phyloP scores from a whole-genome alignment of 2,113 vertebrate species.

The Antechinus flavipes region DNA sequence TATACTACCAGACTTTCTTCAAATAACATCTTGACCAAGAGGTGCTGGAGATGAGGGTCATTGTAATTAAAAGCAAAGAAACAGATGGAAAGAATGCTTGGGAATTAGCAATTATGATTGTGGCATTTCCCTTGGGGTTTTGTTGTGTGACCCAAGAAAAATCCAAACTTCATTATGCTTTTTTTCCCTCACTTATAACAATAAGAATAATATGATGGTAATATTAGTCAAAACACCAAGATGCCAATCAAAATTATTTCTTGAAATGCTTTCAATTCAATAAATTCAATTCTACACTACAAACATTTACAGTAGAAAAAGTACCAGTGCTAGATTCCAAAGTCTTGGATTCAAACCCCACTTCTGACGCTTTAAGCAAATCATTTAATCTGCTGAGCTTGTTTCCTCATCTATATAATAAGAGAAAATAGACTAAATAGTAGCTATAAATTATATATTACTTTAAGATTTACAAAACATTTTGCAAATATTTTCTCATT shows the following conservation, averaged over 20 bases:
- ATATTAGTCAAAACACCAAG: neutral
- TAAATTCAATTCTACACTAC: neutral
- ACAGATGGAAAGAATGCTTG: constrained; percentile 9
- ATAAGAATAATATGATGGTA: neutral
- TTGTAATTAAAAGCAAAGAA: neutral
- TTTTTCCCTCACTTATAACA: constrained; percentile 26
- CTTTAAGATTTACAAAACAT: neutral
- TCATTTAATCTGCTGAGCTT: neutral
- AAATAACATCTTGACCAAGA: constrained; percentile 71
- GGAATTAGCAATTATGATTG: neutral
- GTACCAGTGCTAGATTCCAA: neutral
- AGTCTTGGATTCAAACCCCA: neutral
- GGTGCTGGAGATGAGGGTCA: constrained; percentile 12
- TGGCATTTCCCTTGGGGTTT: neutral
- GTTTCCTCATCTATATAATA: neutral
- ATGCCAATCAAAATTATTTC: neutral
- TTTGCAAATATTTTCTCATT: neutral
- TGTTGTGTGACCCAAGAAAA: neutral
- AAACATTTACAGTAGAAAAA: neutral
- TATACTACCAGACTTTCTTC: constrained; percentile 63
- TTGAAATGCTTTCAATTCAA: neutral
- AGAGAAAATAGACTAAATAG: neutral
- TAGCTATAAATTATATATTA: neutral
- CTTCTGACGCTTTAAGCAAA: neutral
- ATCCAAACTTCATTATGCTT: neutral